Percentiles rank a stretch among this genome's conserved stretches.
These are phyloP conservation scores for Ryuthela nishihirai DNA, from an alignment of 2,888 invertebrate species.

Conservation along the genomic window DNA sequence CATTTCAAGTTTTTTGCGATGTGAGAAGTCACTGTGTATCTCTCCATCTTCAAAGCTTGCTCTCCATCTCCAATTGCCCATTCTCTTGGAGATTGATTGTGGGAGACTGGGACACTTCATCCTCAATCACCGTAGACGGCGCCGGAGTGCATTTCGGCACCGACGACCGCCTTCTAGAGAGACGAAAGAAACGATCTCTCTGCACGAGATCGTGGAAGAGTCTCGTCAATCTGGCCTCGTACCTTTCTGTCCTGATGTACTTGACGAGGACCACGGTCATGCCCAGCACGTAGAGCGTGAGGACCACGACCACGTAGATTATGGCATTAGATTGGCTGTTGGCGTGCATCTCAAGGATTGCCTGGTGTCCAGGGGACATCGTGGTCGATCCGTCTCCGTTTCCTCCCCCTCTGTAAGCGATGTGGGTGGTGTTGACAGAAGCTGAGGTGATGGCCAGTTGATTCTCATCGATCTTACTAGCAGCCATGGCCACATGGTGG, in stretches of 20 bases:
- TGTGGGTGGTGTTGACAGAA: too few relatives aligned
- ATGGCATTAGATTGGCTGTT: conserved; percentile 39
- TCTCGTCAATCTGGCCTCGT: conserved; percentile 36
- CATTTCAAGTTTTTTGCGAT: not conserved
- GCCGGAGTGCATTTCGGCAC: conserved; percentile 21
- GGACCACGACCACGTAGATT: conserved; percentile 36
- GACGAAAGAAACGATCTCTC: conserved; percentile 36
- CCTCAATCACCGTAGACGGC: not conserved
- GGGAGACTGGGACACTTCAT: conserved; percentile 14
- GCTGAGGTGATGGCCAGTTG: too few relatives aligned
- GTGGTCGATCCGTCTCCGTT: too few relatives aligned
- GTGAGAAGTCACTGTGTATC: not conserved
- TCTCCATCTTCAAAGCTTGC: conserved; percentile 13
- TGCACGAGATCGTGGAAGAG: conserved; percentile 37
- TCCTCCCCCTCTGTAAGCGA: too few relatives aligned
- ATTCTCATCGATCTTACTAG: too few relatives aligned
- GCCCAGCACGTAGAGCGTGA: conserved; percentile 32
- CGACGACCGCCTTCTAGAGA: conserved; percentile 33
- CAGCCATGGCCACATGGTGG: too few relatives aligned
- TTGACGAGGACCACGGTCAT: conserved; percentile 35
- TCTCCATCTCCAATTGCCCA: conserved; percentile 6
- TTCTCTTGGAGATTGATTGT: conserved; percentile 5
- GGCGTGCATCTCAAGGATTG: conserved; percentile 40
- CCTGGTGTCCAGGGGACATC: conserved; percentile 29
- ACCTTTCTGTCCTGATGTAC: conserved; percentile 37